Evolutionary conservation across 2,797 vertebrate genomes (phyloP).

Genomic region (Myotis findleyi): DNA sequence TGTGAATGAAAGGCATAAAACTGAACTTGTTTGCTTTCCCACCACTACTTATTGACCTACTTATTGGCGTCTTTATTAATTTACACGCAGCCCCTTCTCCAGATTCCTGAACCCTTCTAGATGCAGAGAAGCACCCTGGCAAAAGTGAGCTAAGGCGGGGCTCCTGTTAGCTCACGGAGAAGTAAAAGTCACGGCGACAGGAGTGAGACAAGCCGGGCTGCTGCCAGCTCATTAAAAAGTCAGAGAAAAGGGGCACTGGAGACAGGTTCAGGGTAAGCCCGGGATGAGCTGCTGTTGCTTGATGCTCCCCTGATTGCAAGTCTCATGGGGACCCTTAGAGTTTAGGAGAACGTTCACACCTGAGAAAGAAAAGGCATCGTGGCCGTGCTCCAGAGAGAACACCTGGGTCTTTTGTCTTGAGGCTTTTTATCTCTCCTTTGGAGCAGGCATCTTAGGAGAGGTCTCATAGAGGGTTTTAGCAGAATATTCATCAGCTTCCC

Average conservation of each 20-base stretch:
- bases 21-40: too few relatives aligned
- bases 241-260: neutral
- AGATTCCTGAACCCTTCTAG: too few relatives aligned
- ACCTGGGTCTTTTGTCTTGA: neutral
- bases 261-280: neutral
- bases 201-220: neutral
- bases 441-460: neutral
- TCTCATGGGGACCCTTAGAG: neutral
- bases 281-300: neutral
- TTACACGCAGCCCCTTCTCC: too few relatives aligned
- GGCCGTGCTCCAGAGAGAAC: neutral
- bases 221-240: neutral
- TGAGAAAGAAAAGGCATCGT: neutral
- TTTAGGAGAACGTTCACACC: neutral
- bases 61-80: too few relatives aligned
- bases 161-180: neutral
- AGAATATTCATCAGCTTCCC: neutral
- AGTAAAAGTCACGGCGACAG: neutral
- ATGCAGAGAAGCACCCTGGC: too few relatives aligned
- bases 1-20: too few relatives aligned
- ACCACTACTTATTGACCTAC: too few relatives aligned
- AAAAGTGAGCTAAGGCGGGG: neutral
- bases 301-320: neutral
- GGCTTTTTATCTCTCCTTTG: neutral
- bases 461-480: neutral